Evolutionary conservation across 2,113 vertebrate species (phyloP), one percentile per base, ranked within the genome.

Genomic region (Periophthalmodon schlosseri): DNA sequence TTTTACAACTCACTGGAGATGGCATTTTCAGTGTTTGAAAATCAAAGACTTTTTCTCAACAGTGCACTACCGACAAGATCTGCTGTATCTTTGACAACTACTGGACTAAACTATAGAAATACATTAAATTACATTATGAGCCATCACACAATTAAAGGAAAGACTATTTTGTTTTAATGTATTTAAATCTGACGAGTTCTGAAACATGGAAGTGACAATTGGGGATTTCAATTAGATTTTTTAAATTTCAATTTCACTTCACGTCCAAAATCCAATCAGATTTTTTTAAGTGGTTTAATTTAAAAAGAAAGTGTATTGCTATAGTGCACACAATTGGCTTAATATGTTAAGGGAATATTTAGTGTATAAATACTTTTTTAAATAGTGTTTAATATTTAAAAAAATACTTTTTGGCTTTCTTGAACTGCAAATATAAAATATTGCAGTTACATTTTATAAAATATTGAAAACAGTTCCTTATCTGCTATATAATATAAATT

Each of bases 41-140:
- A 34, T 16, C 13, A 71, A 16, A 39, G 70, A 69, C 58, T 10
- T 81, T 80, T 65, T 79, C 84, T 85, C 85, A 86, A 82, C 85
- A 85, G 68, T 66, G 50, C 77, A 78, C 75, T 66, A 65, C 2
- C 69, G 71, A 84, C 49, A 47, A 44, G 5, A 28, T 83, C 70
- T 73, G 46, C 82, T 76, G 75, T 77, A 68, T 46, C 7, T 66
- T 12, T 21, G 46, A 74, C 60, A 56, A 63, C 78, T 79, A 56
- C 83, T 81, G 73, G n/a, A 66, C 0, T 21, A 67, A 39, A 23
- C 52, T 36, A 23, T 54, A 69, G 34, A 58, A 39, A 52, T 15
- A 49, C 57, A 54, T 49, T 33, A 23, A 72, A 34, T 20, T 11
- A 64, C 12, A 20, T 36, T 36, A 49, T 67, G 79, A 82, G 73